These are phyloP conservation scores for Trichogramma dendrolimi DNA, from an alignment of 2,888 invertebrate genomes.

Conservation along the genomic window DNA sequence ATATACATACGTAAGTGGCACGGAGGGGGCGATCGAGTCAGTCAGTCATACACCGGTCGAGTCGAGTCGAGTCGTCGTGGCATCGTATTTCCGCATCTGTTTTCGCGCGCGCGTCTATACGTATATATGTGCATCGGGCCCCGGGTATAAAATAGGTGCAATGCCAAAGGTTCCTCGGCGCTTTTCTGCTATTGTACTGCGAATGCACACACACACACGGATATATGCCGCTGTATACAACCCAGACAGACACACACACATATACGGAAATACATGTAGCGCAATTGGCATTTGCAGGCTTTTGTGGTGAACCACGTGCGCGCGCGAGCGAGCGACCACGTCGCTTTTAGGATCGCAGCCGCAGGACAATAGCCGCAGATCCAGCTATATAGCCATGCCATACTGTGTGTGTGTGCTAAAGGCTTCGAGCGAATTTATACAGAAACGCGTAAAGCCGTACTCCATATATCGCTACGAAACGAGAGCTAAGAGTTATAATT, in stretches of 20 bases:
- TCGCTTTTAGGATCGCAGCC: background rate
- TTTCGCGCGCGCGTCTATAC: constrained; percentile 31
- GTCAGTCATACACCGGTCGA: too few species aligned
- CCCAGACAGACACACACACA: too few species aligned
- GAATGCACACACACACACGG: too few species aligned
- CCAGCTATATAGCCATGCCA: background rate
- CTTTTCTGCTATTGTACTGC: too few species aligned
- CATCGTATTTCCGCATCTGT: constrained; percentile 50
- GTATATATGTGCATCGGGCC: too few species aligned
- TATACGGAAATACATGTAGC: constrained; percentile 29
- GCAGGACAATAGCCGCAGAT: background rate
- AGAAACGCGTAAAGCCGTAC: too few species aligned
- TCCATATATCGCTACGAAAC: too few species aligned
- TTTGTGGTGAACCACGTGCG: constrained; percentile 48
- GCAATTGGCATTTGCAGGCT: constrained; percentile 49
- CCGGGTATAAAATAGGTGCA: background rate
- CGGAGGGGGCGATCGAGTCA: too few species aligned
- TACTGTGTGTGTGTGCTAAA: background rate
- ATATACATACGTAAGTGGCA: too few species aligned
- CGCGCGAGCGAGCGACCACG: constrained; percentile 14
- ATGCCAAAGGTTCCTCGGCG: constrained; percentile 23
- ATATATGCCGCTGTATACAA: too few species aligned
- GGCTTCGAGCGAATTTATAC: too few species aligned
- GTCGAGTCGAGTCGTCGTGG: constrained; percentile 14
- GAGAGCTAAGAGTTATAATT: too few species aligned